phyloP scores from a whole-genome alignment of 2,888 invertebrate genomes.

The Arctia plantaginis region DNA sequence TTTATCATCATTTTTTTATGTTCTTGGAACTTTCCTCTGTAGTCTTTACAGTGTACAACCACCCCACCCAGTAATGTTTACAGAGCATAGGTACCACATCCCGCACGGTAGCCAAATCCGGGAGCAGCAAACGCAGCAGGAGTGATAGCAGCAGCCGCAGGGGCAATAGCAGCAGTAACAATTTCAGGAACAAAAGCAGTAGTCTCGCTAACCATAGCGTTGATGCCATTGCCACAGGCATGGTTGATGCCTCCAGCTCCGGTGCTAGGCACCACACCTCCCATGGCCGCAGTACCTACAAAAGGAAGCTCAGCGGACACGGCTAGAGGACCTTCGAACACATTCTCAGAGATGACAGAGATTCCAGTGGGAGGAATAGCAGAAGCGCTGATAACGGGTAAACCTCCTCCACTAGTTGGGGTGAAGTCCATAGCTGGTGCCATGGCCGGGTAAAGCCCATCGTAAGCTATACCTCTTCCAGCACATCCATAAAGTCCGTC shows the following conservation, averaged over 20 bases:
- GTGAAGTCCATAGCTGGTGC: constrained; percentile 21
- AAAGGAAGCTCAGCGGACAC: constrained; percentile 53
- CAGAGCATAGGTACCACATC: not conserved
- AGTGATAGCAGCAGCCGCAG: not conserved
- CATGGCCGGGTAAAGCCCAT: not conserved
- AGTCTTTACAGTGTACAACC: not conserved
- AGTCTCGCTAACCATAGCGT: not conserved
- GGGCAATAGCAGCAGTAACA: too few species aligned
- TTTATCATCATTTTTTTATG: not conserved
- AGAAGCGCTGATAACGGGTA: constrained; percentile 26
- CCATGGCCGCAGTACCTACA: constrained; percentile 46
- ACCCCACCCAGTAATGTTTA: not conserved
- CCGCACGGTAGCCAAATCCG: not conserved
- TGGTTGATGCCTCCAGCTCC: not conserved
- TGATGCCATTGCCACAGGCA: not conserved
- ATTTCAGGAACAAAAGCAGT: not conserved
- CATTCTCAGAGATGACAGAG: not conserved
- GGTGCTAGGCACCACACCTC: not conserved
- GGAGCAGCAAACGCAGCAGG: not conserved
- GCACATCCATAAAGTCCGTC: not conserved
- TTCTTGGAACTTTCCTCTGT: not conserved
- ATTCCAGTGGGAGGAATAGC: constrained; percentile 14
- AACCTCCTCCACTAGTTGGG: constrained; percentile 24
- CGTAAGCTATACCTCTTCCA: not conserved
- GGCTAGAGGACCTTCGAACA: constrained; percentile 8